Base-by-base conservation (phyloP, 1,140 invertebrate species). In the Cotesia vestalis region DNA sequence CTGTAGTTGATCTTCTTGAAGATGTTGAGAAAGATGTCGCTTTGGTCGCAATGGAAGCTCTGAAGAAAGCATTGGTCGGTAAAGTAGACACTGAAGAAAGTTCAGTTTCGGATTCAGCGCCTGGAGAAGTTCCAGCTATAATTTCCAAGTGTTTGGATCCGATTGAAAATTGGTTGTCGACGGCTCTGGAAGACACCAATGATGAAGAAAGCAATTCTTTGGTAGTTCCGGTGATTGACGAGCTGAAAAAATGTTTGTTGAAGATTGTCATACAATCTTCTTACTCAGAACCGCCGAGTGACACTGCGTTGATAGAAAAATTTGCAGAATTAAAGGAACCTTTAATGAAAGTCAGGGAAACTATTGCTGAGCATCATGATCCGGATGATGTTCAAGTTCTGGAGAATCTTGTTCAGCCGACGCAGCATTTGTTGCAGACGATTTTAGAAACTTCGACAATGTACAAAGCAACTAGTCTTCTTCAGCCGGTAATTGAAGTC, bases 11-110 rank as follows among this genome's bases (percentile, higher is more conserved):
- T 12, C 67, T 82, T n/a, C 64, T 85, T 17, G 80, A 84, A 64
- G 82, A 81, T 36, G 78, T 85, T 55, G 77, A 82, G 62, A 83
- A 78, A 55, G 78, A 81, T 53, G 72, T 78, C 0, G 51, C 70
- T 8, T 36, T 82, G 20, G 73, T 80, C 9, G 66, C 76, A 0
- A 80, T 78, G 67, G 76, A 81, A 69, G 64, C 75, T 0, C 67
- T 75, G 3, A 79, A 79, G 67, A 78, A 76, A 73, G 59, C 63
- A 17, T 34, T 71, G 67, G 69, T 73, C 14, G 63, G 60, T 36
- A 59, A 71, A 60, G n/a, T 66, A 73, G 20, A 71, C 20, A 5
- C n/a, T 9, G 27, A 78, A 38, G 51, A 74, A 63, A 46, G 67
- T 17, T 51, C 73, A 63, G 61, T 63, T 27, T 59, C 57, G n/a